A percentile compares a stretch with the other conserved stretches of the same genome.
Conservation (phyloP, 2,113 vertebrate genomes). For the Coryphaenoides rupestris region DNA sequence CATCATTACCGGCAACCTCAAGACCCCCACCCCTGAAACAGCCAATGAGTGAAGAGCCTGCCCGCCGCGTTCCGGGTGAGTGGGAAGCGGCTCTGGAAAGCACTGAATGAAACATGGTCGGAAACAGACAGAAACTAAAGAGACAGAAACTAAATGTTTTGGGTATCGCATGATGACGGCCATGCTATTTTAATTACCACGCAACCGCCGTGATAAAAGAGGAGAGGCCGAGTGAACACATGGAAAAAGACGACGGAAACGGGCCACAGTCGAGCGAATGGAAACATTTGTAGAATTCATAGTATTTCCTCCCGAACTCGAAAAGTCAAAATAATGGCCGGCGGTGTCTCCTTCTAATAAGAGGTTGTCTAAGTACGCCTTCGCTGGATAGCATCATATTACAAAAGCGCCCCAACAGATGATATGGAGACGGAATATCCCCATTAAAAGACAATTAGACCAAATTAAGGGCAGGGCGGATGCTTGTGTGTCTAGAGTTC, state of each 20-base stretch:
- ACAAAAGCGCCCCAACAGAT: no score
- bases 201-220: constrained; percentile 26
- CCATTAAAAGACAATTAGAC: no score
- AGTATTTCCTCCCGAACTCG: neutral
- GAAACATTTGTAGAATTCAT: neutral
- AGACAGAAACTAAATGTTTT: constrained; percentile 13
- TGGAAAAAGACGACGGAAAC: constrained; percentile 9
- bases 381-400: no score
- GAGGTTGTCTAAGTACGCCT: no score
- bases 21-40: constrained; percentile 18
- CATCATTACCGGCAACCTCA: constrained; percentile 47
- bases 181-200: constrained; percentile 41
- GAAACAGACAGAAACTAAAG: constrained; percentile 29
- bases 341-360: no score
- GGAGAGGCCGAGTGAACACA: constrained; percentile 12
- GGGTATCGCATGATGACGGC: constrained; percentile 26
- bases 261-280: neutral
- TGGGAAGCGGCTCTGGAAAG: constrained; percentile 51
- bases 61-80: constrained; percentile 47
- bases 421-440: no score
- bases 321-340: no score
- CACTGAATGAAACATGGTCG: constrained; percentile 28
- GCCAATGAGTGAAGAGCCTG: constrained; percentile 29
- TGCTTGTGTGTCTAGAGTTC: no score
- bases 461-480: no score